Conservation (phyloP, 2,113 vertebrate genomes). For the Colinus virginianus region DNA sequence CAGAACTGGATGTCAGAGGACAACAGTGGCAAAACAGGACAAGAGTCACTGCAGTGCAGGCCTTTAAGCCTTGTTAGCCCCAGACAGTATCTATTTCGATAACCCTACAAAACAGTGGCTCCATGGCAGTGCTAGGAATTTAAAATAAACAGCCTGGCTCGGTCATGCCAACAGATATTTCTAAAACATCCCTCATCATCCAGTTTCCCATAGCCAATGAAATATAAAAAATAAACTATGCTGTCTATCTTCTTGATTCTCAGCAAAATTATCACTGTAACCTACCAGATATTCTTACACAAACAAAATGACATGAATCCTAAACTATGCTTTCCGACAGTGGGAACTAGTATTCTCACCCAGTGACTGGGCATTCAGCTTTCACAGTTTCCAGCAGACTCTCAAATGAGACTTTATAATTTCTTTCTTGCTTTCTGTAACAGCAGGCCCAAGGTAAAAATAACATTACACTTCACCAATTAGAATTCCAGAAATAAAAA, state of each 20-base stretch:
- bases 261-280: neutral
- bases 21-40: neutral
- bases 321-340: neutral
- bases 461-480: neutral
- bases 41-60: neutral
- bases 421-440: neutral
- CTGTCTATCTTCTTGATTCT: neutral
- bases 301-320: neutral
- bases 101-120: neutral
- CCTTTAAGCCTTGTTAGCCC: neutral
- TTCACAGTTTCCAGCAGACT: neutral
- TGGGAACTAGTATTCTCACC: neutral
- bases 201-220: neutral
- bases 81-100: neutral
- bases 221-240: neutral
- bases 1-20: neutral
- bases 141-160: neutral
- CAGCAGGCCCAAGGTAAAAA: neutral
- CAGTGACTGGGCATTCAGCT: neutral
- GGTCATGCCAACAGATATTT: neutral
- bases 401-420: neutral
- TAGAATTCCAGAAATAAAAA: slow-evolving; percentile 3
- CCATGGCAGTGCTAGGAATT: neutral
- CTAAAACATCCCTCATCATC: neutral
- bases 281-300: neutral